A percentile compares a stretch with the other conserved stretches of the same genome.
These are phyloP conservation scores for Magallana angulata DNA, from an alignment of 1,140 invertebrate genomes.

Conservation along the genomic window DNA sequence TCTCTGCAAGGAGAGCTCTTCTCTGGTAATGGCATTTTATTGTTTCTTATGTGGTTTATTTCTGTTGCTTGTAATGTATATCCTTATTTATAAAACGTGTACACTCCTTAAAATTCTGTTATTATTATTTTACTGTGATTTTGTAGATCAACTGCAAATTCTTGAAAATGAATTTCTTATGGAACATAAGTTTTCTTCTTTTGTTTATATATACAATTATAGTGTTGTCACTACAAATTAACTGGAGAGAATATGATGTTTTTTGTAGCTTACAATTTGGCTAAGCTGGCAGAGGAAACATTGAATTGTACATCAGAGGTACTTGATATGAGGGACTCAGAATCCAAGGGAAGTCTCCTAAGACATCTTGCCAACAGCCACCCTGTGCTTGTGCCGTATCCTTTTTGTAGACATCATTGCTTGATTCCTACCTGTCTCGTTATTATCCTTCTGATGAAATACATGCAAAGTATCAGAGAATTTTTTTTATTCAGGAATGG, in stretches of 20 bases:
- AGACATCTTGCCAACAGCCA: constrained; percentile 81
- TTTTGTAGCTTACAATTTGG: constrained; percentile 60
- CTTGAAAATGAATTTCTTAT: no score
- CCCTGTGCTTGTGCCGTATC: constrained; percentile 84
- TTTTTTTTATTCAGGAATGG: no score
- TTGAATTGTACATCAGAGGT: constrained; percentile 78
- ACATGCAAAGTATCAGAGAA: no score
- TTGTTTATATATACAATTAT: not conserved
- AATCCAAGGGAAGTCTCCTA: constrained; percentile 79
- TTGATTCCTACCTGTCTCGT: not conserved
- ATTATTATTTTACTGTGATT: no score
- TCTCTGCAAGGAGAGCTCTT: constrained; percentile 92
- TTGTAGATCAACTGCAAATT: no score
- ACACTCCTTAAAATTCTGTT: no score
- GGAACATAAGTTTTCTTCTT: no score
- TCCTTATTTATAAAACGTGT: no score
- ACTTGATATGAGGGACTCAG: constrained; percentile 69
- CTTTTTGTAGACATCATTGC: constrained; percentile 76
- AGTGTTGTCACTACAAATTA: not conserved
- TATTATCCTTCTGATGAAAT: no score
- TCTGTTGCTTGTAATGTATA: not conserved
- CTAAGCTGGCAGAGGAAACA: constrained; percentile 66
- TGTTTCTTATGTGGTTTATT: not conserved
- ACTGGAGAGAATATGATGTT: not conserved
- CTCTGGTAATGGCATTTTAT: constrained; percentile 80